Evolutionary conservation across 2,113 vertebrate species (phyloP).

Genomic region (Platichthys flesus): DNA sequence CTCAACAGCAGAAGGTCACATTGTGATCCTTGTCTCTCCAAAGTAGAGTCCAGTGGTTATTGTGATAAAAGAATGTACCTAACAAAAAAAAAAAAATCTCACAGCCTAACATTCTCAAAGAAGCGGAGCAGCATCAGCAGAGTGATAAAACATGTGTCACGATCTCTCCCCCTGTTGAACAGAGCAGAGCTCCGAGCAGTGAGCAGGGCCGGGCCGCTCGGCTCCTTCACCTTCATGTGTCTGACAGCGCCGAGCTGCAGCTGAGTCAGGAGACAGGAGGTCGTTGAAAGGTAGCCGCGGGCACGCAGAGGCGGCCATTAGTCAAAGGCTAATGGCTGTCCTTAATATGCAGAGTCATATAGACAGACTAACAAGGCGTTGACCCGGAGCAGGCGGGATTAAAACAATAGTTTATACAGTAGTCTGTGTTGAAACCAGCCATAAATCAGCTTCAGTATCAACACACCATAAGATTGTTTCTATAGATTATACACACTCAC

Average conservation of each 20-base stretch:
- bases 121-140: no score
- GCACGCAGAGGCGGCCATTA: conserved; percentile 63
- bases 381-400: conserved; percentile 69
- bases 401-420: conserved; percentile 83
- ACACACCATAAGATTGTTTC: conserved; percentile 83
- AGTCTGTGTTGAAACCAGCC: conserved; percentile 65
- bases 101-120: no score
- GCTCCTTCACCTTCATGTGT: conserved; percentile 19
- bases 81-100: no score
- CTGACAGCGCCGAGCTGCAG: conserved; percentile 29
- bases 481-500: conserved; percentile 84
- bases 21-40: background rate
- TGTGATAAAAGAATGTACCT: background rate
- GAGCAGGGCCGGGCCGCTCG: background rate
- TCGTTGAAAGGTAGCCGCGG: conserved; percentile 44
- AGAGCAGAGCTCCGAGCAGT: background rate
- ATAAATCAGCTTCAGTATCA: conserved; percentile 82
- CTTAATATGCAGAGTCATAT: conserved; percentile 61
- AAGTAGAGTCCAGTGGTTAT: background rate
- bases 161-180: background rate
- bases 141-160: no score
- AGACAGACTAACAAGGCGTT: conserved; percentile 65
- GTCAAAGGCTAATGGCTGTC: conserved; percentile 65
- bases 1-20: background rate
- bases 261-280: conserved; percentile 30